phyloP scores from a whole-genome alignment of 2,113 vertebrate genomes.

The Bos indicus region DNA sequence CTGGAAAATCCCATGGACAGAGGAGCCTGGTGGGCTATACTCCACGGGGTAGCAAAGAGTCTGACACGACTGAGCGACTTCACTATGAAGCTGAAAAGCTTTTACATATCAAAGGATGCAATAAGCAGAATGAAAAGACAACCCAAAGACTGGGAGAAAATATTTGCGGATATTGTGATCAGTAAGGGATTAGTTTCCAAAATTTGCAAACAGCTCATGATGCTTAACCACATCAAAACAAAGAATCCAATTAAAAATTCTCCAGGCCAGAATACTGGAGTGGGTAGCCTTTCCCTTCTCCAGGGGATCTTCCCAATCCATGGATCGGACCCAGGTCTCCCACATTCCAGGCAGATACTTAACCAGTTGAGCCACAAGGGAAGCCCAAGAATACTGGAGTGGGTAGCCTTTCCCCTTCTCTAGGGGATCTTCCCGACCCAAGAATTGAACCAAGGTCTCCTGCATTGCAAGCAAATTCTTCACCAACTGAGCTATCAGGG shows the following conservation, averaged over 20 bases:
- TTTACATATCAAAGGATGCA: background rate
- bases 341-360: background rate
- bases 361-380: background rate
- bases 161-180: background rate
- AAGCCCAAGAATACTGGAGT: background rate
- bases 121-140: background rate
- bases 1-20: too few species aligned
- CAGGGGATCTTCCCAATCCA: background rate
- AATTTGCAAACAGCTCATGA: background rate
- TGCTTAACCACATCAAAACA: background rate
- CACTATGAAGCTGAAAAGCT: background rate
- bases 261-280: background rate
- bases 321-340: background rate
- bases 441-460: background rate
- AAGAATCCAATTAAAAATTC: background rate
- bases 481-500: background rate
- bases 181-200: background rate
- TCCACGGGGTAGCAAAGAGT: too few species aligned
- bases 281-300: background rate
- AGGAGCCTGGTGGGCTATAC: too few species aligned
- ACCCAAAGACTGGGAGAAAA: background rate
- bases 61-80: accelerated
- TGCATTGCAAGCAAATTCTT: background rate
- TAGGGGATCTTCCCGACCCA: background rate
- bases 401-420: background rate